phyloP scores from a whole-genome alignment of 2,113 vertebrate genomes.

The Pavo muticus region DNA sequence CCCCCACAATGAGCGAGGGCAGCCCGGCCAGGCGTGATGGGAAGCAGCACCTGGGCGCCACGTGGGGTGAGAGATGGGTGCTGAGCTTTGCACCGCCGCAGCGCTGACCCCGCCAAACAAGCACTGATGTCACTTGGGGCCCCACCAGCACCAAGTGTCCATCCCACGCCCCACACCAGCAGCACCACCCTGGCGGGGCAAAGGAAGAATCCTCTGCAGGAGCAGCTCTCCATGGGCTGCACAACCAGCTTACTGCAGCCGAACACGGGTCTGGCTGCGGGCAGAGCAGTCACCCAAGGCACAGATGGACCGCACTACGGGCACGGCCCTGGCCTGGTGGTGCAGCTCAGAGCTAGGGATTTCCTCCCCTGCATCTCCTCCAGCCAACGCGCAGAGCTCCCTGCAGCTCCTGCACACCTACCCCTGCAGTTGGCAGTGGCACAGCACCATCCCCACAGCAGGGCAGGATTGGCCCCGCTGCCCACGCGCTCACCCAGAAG shows the following conservation, averaged over 20 bases:
- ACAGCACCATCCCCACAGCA: not conserved
- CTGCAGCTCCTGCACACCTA: not conserved
- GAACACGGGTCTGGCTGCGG: not conserved
- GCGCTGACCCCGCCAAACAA: too few species aligned
- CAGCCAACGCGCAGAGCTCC: not conserved
- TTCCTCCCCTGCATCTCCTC: not conserved
- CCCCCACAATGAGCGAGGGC: not conserved
- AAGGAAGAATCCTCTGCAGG: not conserved
- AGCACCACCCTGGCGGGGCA: too few species aligned
- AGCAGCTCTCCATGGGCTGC: not conserved
- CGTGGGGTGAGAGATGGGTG: not conserved
- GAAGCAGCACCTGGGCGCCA: too few species aligned
- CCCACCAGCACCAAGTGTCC: too few species aligned
- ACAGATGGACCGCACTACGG: not conserved
- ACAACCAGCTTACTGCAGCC: not conserved
- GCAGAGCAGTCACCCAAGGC: accelerated
- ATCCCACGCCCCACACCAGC: too few species aligned
- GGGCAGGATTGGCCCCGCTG: not conserved
- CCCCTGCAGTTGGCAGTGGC: not conserved
- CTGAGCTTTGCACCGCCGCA: not conserved
- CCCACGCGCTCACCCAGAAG: not conserved
- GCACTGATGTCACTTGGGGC: too few species aligned
- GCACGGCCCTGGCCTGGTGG: not conserved
- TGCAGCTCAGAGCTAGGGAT: accelerated
- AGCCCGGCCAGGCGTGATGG: too few species aligned